A percentile compares a stretch with the other conserved stretches of the same genome.
Conservation (phyloP, 2,797 vertebrate genomes). For the Coluber constrictor region DNA sequence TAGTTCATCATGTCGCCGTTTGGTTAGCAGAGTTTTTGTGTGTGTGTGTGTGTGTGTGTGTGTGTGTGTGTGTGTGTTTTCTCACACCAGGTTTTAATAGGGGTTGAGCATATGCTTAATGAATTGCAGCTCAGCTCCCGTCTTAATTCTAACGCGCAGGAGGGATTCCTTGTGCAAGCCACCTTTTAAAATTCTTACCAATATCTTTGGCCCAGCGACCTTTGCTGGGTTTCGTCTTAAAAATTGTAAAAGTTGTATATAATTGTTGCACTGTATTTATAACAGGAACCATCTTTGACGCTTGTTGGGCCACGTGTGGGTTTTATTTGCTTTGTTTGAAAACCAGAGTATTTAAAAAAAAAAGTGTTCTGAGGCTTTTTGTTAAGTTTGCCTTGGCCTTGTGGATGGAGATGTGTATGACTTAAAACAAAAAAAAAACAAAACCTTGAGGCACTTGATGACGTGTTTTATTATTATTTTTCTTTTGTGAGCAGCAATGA, state of each 20-base stretch:
- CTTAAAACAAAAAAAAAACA: neutral
- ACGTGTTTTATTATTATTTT: slow-evolving; percentile 12
- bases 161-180: neutral
- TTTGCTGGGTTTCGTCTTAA: neutral
- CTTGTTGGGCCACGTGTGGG: neutral
- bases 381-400: slow-evolving; percentile 11
- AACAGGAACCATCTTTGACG: neutral
- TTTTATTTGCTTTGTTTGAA: neutral
- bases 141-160: neutral
- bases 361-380: slow-evolving; percentile 32
- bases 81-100: neutral
- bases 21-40: neutral
- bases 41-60: too few relatives aligned
- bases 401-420: slow-evolving; percentile 17
- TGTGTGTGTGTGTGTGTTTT: neutral
- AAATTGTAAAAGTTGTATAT: slow-evolving; percentile 20
- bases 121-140: neutral
- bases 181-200: neutral
- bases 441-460: slow-evolving; percentile 43
- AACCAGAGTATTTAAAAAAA: slow-evolving; percentile 48
- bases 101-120: neutral
- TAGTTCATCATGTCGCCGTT: neutral
- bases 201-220: neutral
- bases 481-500: slow-evolving; percentile 11
- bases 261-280: slow-evolving; percentile 68